Evolutionary conservation across 1,140 invertebrate species (phyloP), one percentile per base, ranked within the genome.

Genomic region (Drosophila mayri): DNA sequence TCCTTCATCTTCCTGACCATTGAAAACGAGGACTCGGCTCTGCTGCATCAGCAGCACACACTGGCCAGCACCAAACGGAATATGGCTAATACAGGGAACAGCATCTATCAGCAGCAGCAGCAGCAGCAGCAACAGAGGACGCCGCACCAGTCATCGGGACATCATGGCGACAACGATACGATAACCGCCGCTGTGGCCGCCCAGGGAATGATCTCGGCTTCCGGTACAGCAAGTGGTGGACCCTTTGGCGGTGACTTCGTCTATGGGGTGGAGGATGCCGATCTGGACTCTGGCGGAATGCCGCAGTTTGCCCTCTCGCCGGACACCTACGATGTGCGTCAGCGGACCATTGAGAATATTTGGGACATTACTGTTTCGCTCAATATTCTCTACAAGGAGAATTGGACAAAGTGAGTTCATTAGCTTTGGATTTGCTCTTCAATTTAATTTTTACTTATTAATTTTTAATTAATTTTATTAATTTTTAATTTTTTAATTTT

Each of bases 361-460:
- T 99, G 98, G 98, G 96, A 98, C 87, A 98, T 99, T 47, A 99
- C 98, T 14, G 97, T 98, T 76, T 96, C 96, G 57, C 94, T 99
- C 52, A 99, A 99, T 93, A 98, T 99, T 81, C 94, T 99, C 14
- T 98, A 99, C 93, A 96, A 97, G 80, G 97, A 98, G 91, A 99
- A 99, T 93, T 99, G 98, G 98, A 99, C 98, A 47, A 94, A 96
- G 85, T 93, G 75, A 82, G 47, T 14, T 30, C 28, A 35, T 11
- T 2, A 35, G 3, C 10, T 11, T 35, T 11, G 3, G 10, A 2
- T 35, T 10, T 35, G 11, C 9, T 11, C 10, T 11, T 35, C 0
- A 10, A 35, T 35, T 35, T 11, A 32, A 32, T 32, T 32, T 32
- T 25, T 25, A 25, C n/a, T n/a, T n/a, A n/a, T n/a, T n/a, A n/a